These are phyloP conservation scores for Progne subis DNA, from an alignment of 2,113 vertebrate species.

Conservation along the genomic window DNA sequence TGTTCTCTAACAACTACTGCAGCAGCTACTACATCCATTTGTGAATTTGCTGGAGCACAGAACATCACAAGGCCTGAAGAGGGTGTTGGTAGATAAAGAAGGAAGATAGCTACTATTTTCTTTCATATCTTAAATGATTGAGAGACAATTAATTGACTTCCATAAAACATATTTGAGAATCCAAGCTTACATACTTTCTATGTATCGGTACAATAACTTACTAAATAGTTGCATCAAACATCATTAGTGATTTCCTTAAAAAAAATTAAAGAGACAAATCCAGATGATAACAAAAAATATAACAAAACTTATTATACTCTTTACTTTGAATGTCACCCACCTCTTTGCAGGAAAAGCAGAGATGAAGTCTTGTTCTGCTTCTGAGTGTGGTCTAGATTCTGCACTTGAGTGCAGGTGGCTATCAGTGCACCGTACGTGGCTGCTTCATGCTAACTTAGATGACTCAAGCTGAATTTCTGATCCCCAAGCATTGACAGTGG, in stretches of 20 bases:
- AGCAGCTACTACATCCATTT: background rate
- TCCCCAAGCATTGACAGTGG: fast-evolving
- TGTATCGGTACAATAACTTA: background rate
- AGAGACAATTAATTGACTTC: background rate
- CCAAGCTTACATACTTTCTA: background rate
- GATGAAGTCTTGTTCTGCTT: background rate
- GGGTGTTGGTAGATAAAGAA: background rate
- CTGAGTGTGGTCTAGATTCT: background rate
- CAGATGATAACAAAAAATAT: background rate
- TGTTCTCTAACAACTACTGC: background rate
- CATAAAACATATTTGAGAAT: background rate
- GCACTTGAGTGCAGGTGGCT: background rate
- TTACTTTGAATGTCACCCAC: background rate
- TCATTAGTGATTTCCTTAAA: background rate
- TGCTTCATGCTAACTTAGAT: background rate
- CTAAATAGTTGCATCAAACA: background rate
- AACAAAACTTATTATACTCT: background rate
- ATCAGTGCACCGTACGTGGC: no score
- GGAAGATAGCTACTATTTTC: background rate
- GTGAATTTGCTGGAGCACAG: background rate
- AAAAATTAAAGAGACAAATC: background rate
- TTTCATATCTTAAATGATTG: background rate
- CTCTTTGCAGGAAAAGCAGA: background rate
- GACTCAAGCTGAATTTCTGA: background rate
- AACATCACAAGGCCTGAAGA: background rate